Conservation (phyloP, 92 coral and sea anemone genomes). For the Hydrozoanthus gracilis region DNA sequence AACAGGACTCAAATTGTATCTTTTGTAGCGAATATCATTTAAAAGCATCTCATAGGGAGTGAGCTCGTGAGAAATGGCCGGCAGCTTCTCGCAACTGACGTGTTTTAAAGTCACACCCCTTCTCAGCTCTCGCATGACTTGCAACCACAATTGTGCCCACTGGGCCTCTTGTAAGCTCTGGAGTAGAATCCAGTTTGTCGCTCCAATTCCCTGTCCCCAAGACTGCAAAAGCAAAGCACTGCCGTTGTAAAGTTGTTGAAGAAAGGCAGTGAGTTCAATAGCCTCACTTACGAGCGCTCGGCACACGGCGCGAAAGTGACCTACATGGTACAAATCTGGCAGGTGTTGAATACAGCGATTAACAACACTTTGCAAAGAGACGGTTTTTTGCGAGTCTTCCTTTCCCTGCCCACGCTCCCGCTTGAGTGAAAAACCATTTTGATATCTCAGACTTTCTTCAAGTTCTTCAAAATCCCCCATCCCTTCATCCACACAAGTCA, state of each 20-base stretch:
- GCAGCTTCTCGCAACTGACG: slow-evolving; percentile 75
- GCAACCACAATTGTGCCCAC: slow-evolving; percentile 94
- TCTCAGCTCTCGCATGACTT: slow-evolving; percentile 84
- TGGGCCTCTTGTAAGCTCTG: slow-evolving; percentile 88
- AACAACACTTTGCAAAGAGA: slow-evolving; percentile 70
- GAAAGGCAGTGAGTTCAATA: slow-evolving; percentile 74
- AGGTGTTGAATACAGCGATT: slow-evolving; percentile 81
- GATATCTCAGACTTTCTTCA: slow-evolving; percentile 36
- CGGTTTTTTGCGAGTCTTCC: slow-evolving; percentile 43
- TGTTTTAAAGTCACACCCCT: slow-evolving; percentile 85
- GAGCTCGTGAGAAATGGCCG: slow-evolving; percentile 76
- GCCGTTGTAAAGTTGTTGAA: slow-evolving; percentile 89
- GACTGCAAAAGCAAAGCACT: slow-evolving; percentile 72
- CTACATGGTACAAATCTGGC: slow-evolving; percentile 68
- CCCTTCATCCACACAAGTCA: slow-evolving; percentile 92
- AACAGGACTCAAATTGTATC: slow-evolving; percentile 73
- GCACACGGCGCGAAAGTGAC: slow-evolving; percentile 85
- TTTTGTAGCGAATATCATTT: slow-evolving; percentile 80
- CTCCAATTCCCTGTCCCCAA: slow-evolving; percentile 82
- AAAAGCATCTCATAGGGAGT: slow-evolving; percentile 87
- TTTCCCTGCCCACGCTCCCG: slow-evolving; percentile 60
- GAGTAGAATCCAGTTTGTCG: slow-evolving; percentile 87
- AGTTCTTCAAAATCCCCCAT: slow-evolving; percentile 67
- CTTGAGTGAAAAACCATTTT: slow-evolving; percentile 45
- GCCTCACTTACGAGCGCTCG: slow-evolving; percentile 89